Conservation (phyloP, 1,140 invertebrate species). For the Bombus pascuorum region DNA sequence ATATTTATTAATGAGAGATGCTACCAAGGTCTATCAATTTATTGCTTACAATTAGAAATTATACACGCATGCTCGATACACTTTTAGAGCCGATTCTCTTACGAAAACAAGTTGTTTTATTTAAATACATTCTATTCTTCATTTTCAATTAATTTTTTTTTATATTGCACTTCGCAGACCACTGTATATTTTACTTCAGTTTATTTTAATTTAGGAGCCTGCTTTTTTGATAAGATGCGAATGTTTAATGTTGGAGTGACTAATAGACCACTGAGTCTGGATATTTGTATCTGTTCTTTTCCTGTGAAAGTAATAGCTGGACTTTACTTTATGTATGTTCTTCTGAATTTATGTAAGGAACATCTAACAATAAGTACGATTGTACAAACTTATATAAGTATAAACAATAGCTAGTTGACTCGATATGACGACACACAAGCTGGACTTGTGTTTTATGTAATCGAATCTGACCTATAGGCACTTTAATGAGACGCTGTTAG, state of each 20-base stretch:
- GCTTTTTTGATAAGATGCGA: no score
- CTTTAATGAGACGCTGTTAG: not conserved
- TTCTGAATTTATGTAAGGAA: no score
- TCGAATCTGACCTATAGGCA: not conserved
- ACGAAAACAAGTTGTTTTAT: not conserved
- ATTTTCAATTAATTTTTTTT: not conserved
- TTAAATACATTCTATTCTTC: not conserved
- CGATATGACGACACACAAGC: not conserved
- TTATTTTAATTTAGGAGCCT: not conserved
- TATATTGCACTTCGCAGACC: not conserved
- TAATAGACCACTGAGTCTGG: no score
- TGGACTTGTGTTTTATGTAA: conserved; percentile 45
- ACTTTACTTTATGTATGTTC: no score
- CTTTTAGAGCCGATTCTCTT: no score
- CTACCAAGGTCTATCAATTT: no score
- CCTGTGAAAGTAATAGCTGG: no score
- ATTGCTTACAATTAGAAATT: no score
- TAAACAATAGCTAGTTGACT: not conserved
- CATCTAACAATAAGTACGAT: not conserved
- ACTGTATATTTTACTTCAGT: not conserved
- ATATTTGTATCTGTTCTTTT: no score
- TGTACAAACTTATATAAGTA: not conserved
- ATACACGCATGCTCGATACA: no score
- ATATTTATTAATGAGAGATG: not conserved
- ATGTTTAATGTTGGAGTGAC: no score